These are phyloP conservation scores for Gandaritis pyraliata DNA, from an alignment of 2,888 invertebrate species.

Conservation along the genomic window DNA sequence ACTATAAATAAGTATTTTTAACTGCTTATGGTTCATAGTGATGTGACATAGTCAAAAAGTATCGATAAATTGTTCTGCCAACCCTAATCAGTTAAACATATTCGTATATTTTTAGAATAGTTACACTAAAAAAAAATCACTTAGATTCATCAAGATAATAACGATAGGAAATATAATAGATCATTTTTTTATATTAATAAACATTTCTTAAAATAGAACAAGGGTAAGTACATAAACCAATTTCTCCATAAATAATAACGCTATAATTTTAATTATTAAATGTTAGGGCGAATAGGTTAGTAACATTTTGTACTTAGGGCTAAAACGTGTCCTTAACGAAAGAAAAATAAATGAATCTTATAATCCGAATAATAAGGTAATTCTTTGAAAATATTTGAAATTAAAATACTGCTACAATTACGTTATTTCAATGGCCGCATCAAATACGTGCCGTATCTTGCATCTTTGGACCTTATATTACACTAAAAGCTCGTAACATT, in stretches of 20 bases:
- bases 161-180: constrained; percentile 52
- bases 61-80: constrained; percentile 36
- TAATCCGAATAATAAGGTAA: constrained; percentile 48
- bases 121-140: constrained; percentile 47
- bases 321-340: constrained; percentile 64
- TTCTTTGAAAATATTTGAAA: constrained; percentile 50
- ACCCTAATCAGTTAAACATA: constrained; percentile 29
- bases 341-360: constrained; percentile 58
- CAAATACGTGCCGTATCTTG: constrained; percentile 60
- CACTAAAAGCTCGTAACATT: constrained; percentile 70
- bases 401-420: constrained; percentile 72
- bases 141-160: constrained; percentile 61
- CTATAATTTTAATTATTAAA: constrained; percentile 54
- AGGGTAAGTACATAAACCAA: constrained; percentile 81
- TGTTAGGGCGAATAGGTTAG: constrained; percentile 70
- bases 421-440: constrained; percentile 62
- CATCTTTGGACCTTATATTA: constrained; percentile 79
- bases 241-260: constrained; percentile 61
- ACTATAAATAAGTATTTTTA: constrained; percentile 50
- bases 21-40: constrained; percentile 38
- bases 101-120: constrained; percentile 31
- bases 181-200: constrained; percentile 54
- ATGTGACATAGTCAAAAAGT: constrained; percentile 31
- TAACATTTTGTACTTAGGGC: constrained; percentile 77
- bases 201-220: constrained; percentile 59